These are phyloP conservation scores for Aporophyla nigra DNA, from an alignment of 2,888 invertebrate genomes.

Conservation along the genomic window DNA sequence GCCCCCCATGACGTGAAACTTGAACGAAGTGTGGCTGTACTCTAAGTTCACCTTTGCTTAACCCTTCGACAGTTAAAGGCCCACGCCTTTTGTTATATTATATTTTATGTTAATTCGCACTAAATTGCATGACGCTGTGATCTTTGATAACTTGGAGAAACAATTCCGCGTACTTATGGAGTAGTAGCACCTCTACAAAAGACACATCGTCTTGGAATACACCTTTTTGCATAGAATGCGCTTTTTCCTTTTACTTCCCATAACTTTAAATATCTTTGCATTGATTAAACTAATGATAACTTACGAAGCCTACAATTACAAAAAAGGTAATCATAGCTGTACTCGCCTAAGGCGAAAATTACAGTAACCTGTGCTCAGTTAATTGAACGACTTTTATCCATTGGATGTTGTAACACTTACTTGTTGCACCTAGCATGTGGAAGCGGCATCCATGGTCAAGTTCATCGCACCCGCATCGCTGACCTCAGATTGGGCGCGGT, in stretches of 20 bases:
- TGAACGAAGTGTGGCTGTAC: background rate
- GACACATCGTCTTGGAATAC: background rate
- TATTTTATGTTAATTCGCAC: background rate
- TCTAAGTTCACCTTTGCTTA: background rate
- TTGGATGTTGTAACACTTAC: slow-evolving; percentile 50
- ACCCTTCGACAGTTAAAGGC: background rate
- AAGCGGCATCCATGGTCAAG: slow-evolving; percentile 67
- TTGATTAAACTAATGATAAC: background rate
- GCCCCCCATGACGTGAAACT: background rate
- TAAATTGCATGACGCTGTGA: background rate
- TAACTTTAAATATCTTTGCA: background rate
- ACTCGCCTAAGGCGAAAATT: slow-evolving; percentile 13
- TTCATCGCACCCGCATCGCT: slow-evolving; percentile 78
- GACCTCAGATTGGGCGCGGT: slow-evolving; percentile 66
- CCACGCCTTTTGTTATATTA: background rate
- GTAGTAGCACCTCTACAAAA: background rate
- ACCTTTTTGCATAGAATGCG: background rate
- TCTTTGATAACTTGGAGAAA: background rate
- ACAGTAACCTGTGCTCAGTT: slow-evolving; percentile 42
- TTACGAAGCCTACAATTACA: slow-evolving; percentile 9
- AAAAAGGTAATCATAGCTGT: slow-evolving; percentile 20
- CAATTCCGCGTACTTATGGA: slow-evolving; percentile 13
- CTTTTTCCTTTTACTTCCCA: background rate
- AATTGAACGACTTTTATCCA: slow-evolving; percentile 55
- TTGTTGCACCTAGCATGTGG: slow-evolving; percentile 52